Base-by-base conservation (phyloP, 2,797 vertebrate genomes). In the Morus bassanus region DNA sequence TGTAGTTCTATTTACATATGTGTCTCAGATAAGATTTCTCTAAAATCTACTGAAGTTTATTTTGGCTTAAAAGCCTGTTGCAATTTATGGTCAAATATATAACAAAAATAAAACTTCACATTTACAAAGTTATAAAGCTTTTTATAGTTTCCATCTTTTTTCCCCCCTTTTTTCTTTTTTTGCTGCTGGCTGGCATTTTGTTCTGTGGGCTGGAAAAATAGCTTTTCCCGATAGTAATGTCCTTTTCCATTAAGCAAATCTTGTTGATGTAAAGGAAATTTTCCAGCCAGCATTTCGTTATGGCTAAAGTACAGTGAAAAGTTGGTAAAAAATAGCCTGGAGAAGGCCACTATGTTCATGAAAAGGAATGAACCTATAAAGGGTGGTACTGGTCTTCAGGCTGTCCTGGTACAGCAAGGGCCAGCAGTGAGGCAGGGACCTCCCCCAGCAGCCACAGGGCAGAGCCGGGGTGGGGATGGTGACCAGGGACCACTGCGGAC, bases 31-130 rank as follows among this genome's bases (percentile, higher is more conserved):
- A 83, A 41, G 48, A 89, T 77, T 59, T 79, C 72, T 41, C 91
- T 48, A 51, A 89, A 83, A 27, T 73, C 33, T 74, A 51, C 27
- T 73, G 54, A 70, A 74, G 11, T 60, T 94, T 86, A 41, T 73
- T 87, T 90, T 78, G 68, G 24, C 35, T 88, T 88, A 56, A 82
- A 93, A 95, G 35, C 51, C 33, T 67, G 11, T 43, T 85, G 53
- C 21, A 76, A 77, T 80, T 91, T 91, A 28, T 1, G 2, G 13
- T 76, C 24, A 77, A 91, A 77, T 56, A 82, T 43, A 46, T 80
- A 91, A 82, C 18, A 56, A 3, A 79, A 69, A 33, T 69, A 82
- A 69, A 91, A 5, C 37, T 82, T 70, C 27, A 43, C 48, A 39
- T 77, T 79, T 85, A 1, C 89, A 85, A 88, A 45, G 28, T 19